phyloP scores from a whole-genome alignment of 2,113 vertebrate genomes.

The Silurus asotus region DNA sequence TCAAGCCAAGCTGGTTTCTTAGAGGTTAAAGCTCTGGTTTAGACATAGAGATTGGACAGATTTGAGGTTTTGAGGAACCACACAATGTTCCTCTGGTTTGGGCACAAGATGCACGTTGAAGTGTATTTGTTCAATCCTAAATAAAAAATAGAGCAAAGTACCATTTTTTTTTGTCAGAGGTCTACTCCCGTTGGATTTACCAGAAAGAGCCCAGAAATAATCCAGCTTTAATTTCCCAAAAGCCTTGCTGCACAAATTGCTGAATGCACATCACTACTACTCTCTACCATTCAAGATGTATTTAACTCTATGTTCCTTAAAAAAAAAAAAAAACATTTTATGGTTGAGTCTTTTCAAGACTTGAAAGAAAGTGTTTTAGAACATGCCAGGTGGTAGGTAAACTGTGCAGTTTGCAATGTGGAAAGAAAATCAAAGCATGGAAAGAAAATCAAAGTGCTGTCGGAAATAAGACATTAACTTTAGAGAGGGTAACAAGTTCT shows the following conservation, averaged over 20 bases:
- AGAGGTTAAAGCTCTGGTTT: constrained; percentile 7
- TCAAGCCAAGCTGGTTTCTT: constrained; percentile 28
- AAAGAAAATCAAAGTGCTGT: background rate
- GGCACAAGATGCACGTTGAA: constrained; percentile 54
- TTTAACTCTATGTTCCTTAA: background rate
- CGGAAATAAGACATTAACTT: background rate
- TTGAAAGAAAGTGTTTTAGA: background rate
- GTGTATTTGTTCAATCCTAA: constrained; percentile 50
- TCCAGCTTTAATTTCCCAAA: background rate
- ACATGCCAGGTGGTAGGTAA: background rate
- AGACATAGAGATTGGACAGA: background rate
- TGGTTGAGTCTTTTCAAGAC: background rate
- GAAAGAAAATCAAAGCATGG: background rate
- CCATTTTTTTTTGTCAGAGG: constrained; percentile 22
- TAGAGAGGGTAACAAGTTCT: background rate
- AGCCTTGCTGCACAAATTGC: background rate
- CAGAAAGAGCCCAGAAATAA: background rate
- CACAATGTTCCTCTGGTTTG: constrained; percentile 54
- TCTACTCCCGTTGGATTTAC: background rate
- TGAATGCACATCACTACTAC: background rate
- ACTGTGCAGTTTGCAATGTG: background rate
- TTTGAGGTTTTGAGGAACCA: constrained; percentile 11
- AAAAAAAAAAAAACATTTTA: background rate
- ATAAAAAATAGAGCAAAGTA: constrained; percentile 64
- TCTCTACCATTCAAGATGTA: background rate